Percentiles rank a stretch among this genome's conserved stretches.
These are phyloP conservation scores for Calliopsis andreniformis DNA, from an alignment of 1,140 invertebrate genomes.

Conservation along the genomic window DNA sequence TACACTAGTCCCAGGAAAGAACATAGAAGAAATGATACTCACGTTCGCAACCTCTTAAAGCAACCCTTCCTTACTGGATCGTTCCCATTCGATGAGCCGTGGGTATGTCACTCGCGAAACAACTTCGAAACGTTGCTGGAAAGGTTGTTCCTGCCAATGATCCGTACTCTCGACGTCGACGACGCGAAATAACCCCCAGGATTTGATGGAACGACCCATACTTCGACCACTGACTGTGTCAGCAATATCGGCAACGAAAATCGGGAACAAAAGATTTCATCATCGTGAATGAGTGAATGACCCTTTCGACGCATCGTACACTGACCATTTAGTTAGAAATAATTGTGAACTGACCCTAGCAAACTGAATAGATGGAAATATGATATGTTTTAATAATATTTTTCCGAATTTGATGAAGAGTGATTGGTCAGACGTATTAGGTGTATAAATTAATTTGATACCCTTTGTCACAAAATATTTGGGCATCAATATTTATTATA, in stretches of 20 bases:
- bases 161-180: constrained; percentile 26
- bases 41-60: neutral
- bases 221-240: constrained; percentile 24
- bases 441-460: no score
- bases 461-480: no score
- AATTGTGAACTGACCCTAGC: neutral
- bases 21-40: neutral
- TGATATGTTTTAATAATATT: no score
- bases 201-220: neutral
- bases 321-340: neutral
- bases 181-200: constrained; percentile 35
- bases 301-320: neutral
- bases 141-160: constrained; percentile 3
- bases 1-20: no score
- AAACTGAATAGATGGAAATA: neutral
- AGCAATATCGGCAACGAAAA: constrained; percentile 25
- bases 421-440: no score
- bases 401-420: no score
- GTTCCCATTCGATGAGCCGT: constrained; percentile 20
- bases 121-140: no score
- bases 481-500: no score
- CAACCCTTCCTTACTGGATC: neutral
- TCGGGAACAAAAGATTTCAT: constrained; percentile 17
- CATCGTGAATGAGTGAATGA: constrained; percentile 34
- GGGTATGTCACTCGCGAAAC: neutral